Evolutionary conservation across 1,140 invertebrate species (phyloP), one percentile per base, ranked within the genome.

Genomic region (Drosophila oshimai): DNA sequence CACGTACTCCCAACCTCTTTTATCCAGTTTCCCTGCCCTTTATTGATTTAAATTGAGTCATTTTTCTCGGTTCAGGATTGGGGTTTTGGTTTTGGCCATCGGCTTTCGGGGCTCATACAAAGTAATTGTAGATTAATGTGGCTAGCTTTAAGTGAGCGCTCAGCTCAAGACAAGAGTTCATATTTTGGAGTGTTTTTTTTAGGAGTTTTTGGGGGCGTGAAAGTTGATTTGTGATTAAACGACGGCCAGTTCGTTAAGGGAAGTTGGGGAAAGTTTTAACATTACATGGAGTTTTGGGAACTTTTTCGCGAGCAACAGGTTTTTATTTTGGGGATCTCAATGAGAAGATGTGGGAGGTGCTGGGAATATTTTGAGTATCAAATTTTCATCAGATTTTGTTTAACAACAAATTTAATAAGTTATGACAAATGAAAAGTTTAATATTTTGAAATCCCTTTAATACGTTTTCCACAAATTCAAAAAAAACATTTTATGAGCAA

Each of bases 21-120:
- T 12, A 26, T 13, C 51, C 29, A n/a, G 26, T 29, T 50, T 26
- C 36, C 22, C 29, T 28, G 49, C 45, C 64, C 67, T 69, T 84
- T 86, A 86, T 84, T 84, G 80, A 84, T 87, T 86, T 80, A 84
- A 84, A 84, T 84, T 86, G 81, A 84, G 80, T 64, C 77, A 84
- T 84, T 84, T 84, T 69, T 71, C 74, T 62, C 18, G 9, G 10
- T n/a, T 29, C 28, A 10, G 10, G 28, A 6, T 26, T 6, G 5
- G 13, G 41, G 36, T n/a, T 6, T 41, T n/a, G 46, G 44, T 37
- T 55, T 39, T 42, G 47, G 36, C 29, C 39, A 45, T 55, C 41
- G 62, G 26, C 69, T 44, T 31, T 51, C 24, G 68, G 29, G 28
- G n/a, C n/a, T n/a, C 51, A 61, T 45, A 51, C 57, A 60, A 71